Evolutionary conservation across 2,888 invertebrate genomes (phyloP), one percentile per base, ranked within the genome.

Genomic region (Drosophila tanythrix): DNA sequence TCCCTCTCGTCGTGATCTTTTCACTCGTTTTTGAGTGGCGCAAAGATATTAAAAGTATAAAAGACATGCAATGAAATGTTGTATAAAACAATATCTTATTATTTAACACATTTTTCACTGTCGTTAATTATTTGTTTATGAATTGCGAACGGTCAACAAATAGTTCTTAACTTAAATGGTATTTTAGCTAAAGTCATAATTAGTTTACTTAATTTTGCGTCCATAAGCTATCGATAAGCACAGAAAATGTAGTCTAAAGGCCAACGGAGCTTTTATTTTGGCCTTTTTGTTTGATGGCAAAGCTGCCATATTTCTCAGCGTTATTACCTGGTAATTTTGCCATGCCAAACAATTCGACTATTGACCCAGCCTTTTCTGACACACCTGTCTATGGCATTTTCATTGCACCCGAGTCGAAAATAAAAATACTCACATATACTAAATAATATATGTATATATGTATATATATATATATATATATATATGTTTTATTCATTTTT

Each of bases 311-410:
- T 46, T 67, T 21, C 40, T 50, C 51, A 35, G 51, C 52, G 46
- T 58, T 53, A 48, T 27, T 58, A 55, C 29, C 48, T 46, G 40
- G 53, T n/a, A 33, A 60, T 46, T 71, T 71, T 40, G 61, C n/a
- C 64, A 67, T 57, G 67, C 33, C 67, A 55, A 46, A 61, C 76
- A 43, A 57, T 43, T 57, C 40, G 13, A 40, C 56, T 51, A 13
- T 10, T 15, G 3, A 27, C 29, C 31, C 11, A 29, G 46, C 40
- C 13, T 56, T 64, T 52, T 38, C 52, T 36, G 60, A 52, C 78
- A 79, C 78, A 79, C 75, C 71, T 75, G 60, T 50, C 52, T 6
- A 11, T 58, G 61, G 21, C 58, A 35, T 56, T 60, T 46, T 60
- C 33, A 56, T 64, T 64, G 63, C 59, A 68, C 40, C 29, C 51